Evolutionary conservation across 2,888 invertebrate genomes (phyloP).

Genomic region (Hylaea fasciaria): DNA sequence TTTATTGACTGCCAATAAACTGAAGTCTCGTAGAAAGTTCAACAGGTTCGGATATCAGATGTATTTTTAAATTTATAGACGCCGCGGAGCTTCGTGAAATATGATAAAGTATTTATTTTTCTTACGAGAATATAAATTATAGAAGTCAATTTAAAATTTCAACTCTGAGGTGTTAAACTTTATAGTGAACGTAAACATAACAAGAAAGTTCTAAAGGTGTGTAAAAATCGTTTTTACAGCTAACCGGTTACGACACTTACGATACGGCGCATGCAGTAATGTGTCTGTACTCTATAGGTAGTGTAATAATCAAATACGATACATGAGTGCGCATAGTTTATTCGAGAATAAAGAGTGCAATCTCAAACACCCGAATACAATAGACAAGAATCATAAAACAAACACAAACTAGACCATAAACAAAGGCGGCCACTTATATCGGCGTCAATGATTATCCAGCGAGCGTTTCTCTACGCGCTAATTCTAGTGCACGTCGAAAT

Average conservation of each 20-base stretch:
- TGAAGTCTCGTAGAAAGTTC: constrained; percentile 20
- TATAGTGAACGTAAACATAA: too few relatives aligned
- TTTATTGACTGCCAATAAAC: constrained; percentile 24
- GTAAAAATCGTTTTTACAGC: too few relatives aligned
- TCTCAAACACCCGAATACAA: constrained; percentile 3
- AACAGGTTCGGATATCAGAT: constrained; percentile 24
- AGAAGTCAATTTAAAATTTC: too few relatives aligned
- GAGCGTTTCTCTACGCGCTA: constrained; percentile 67
- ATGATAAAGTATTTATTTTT: background rate
- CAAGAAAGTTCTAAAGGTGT: too few relatives aligned
- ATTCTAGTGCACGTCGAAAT: constrained; percentile 71
- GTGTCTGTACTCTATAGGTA: too few relatives aligned
- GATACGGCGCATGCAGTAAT: too few relatives aligned
- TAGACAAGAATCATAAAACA: constrained; percentile 17
- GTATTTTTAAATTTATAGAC: constrained; percentile 14
- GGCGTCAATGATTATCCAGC: constrained; percentile 39
- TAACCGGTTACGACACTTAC: too few relatives aligned
- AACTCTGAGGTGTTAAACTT: too few relatives aligned
- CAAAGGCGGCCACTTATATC: constrained; percentile 37
- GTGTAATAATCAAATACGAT: background rate
- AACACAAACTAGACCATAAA: constrained; percentile 42
- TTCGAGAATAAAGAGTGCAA: background rate
- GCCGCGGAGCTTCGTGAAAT: background rate
- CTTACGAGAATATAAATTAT: too few relatives aligned
- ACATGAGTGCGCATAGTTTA: constrained; percentile 8